Base-by-base conservation (phyloP, 1,140 invertebrate genomes). In the Heliconius eleuchia region DNA sequence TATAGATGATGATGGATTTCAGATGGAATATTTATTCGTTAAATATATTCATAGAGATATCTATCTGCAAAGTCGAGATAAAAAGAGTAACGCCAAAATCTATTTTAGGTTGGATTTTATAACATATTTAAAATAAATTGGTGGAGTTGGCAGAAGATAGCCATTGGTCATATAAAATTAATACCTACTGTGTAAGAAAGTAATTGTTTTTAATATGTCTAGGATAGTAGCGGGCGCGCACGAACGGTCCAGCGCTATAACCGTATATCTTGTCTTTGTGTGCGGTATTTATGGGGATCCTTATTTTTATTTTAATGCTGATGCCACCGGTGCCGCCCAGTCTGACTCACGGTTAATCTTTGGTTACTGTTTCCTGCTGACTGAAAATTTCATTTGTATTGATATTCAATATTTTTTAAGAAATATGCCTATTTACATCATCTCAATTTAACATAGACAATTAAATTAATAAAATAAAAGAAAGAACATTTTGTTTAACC, bases 271-370 rank as follows among this genome's bases (percentile, higher is more conserved):
- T 89, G 86, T 88, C 89, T 92, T 94, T 94, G 92, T 94, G 85
- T 84, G 84, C 77, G 9, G 77, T 94, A 94, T 94, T 94, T 94
- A 94, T 91, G 89, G 86, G 87, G 85, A 88, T 85, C 88, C 92
- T 92, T 94, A 94, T 94, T 94, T 94, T 94, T 94, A 94, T 94
- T 94, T 93, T 93, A 92, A 94, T 93, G 92, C 92, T 94, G 92
- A 94, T 94, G 90, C 90, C 82, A 82, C 78, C 89, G 92, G 92
- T 90, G 92, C 92, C 92, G 66, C 85, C 42, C 83, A 86, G 92
- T 94, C 92, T 94, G 76, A 78, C 76, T 70, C 74, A 79, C 79
- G 80, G 81, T 84, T 88, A 91, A 90, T 89, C 85, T 88, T 82
- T 83, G 79, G 74, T 60, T 72, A 74, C 55, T 52, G 71, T 72